A percentile compares a stretch with the other conserved stretches of the same genome.
Conservation (phyloP, 2,113 vertebrate genomes). For the Labrus mixtus region DNA sequence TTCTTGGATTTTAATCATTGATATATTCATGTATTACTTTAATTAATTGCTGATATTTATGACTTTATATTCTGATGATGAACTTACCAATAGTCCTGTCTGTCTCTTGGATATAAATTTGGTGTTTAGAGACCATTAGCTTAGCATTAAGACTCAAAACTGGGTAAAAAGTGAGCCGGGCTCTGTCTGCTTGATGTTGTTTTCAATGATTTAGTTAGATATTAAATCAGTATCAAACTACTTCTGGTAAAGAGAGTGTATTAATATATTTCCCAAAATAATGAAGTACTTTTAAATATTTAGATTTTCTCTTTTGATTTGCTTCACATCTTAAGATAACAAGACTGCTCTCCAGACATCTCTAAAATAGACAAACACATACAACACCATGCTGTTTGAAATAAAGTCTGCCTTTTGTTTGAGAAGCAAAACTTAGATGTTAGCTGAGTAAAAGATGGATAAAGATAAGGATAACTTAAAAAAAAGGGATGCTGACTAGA, state of each 20-base stretch:
- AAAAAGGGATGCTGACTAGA: background rate
- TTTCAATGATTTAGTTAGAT: too few species aligned
- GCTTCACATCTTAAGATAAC: background rate
- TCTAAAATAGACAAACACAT: background rate
- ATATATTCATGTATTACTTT: too few species aligned
- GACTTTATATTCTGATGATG: too few species aligned
- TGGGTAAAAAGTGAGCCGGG: too few species aligned
- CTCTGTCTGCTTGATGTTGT: too few species aligned
- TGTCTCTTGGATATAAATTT: background rate
- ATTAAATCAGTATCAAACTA: background rate
- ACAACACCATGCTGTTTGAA: conserved; percentile 5
- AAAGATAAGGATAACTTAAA: background rate
- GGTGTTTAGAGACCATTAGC: background rate
- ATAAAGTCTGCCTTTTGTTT: conserved; percentile 38
- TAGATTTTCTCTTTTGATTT: background rate
- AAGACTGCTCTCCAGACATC: background rate
- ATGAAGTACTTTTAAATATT: background rate
- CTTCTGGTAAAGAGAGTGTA: background rate
- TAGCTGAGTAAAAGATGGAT: background rate
- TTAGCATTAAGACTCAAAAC: background rate
- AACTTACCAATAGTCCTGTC: too few species aligned
- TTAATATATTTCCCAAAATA: background rate
- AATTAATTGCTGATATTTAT: too few species aligned
- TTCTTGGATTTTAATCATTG: too few species aligned
- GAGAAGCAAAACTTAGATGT: background rate